These are phyloP conservation scores for Penaeus japonicus DNA, from an alignment of 1,140 invertebrate species.

Conservation along the genomic window DNA sequence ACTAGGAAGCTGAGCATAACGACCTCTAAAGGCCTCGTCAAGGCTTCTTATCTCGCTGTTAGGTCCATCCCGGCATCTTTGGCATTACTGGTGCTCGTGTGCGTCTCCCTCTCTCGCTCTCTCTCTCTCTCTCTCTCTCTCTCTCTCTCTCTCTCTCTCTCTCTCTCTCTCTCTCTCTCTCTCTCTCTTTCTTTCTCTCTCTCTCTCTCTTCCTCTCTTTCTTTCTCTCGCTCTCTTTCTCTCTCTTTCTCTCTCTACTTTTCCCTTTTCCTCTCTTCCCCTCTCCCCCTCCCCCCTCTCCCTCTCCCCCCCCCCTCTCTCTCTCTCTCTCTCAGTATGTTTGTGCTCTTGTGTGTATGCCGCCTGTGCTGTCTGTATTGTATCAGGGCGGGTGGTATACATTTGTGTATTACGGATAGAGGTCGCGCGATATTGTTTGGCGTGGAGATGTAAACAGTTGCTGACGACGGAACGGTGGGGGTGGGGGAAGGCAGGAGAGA, in stretches of 20 bases:
- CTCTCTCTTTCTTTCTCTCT: too few relatives aligned
- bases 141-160: not conserved
- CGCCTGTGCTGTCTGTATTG: not conserved
- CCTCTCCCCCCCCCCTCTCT: not conserved
- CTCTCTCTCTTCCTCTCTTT: not conserved
- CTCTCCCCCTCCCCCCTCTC: not conserved
- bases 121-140: not conserved
- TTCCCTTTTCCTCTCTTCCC: not conserved
- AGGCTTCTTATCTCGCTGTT: too few relatives aligned
- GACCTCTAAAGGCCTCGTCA: too few relatives aligned
- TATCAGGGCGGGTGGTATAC: not conserved
- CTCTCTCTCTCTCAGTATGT: not conserved
- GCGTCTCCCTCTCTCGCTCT: not conserved
- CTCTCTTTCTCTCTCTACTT: not conserved
- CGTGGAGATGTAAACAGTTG: too few relatives aligned
- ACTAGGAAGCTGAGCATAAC: too few relatives aligned
- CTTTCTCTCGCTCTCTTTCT: not conserved
- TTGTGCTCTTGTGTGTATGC: not conserved
- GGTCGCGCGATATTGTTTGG: too few relatives aligned
- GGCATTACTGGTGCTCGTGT: not conserved
- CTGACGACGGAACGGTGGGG: too few relatives aligned
- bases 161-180: not conserved
- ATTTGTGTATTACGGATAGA: not conserved
- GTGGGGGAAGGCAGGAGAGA: too few relatives aligned
- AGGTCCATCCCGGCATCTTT: too few relatives aligned